A percentile compares a stretch with the other conserved stretches of the same genome.
These are phyloP conservation scores for Amazona vittata DNA, from an alignment of 2,113 vertebrate genomes.

Conservation along the genomic window DNA sequence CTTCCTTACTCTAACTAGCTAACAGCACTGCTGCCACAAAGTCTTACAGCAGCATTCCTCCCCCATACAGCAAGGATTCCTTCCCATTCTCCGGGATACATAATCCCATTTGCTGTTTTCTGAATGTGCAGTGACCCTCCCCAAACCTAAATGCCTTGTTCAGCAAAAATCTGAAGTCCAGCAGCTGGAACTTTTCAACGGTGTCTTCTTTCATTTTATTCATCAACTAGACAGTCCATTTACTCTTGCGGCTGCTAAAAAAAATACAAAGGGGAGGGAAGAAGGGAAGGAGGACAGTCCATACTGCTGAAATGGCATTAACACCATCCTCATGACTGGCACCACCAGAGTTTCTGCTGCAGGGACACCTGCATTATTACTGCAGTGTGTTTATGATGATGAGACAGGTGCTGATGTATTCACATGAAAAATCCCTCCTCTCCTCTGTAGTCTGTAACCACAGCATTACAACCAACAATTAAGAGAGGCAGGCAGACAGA, in stretches of 20 bases:
- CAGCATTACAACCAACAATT: neutral
- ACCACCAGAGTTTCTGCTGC: neutral
- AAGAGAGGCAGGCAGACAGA: neutral
- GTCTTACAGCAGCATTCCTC: neutral
- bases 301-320: neutral
- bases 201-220: neutral
- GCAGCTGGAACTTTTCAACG: neutral
- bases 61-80: neutral
- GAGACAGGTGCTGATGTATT: conserved; percentile 27
- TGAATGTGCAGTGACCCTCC: neutral
- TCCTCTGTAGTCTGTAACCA: neutral
- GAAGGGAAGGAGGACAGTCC: neutral
- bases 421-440: neutral
- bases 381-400: conserved; percentile 13
- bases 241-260: neutral
- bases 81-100: neutral
- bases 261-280: neutral
- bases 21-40: neutral
- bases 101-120: neutral
- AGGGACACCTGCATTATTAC: conserved; percentile 53
- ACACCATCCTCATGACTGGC: neutral
- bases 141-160: neutral
- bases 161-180: neutral
- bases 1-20: neutral
- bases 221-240: neutral